A percentile compares a stretch with the other conserved stretches of the same genome.
These are phyloP conservation scores for Drosophila lowei DNA, from an alignment of 1,140 invertebrate genomes.

Conservation along the genomic window DNA sequence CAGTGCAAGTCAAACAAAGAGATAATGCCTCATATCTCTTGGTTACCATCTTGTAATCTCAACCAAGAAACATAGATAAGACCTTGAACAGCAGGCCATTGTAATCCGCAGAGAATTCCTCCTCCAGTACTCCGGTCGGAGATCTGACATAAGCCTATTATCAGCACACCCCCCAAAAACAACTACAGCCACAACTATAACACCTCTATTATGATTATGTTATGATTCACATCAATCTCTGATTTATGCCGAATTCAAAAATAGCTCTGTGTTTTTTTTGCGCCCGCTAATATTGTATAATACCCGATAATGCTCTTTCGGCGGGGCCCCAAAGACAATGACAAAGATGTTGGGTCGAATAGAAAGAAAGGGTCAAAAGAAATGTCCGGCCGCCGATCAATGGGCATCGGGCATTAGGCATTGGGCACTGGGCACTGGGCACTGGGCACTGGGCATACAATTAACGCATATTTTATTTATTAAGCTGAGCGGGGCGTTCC, in stretches of 20 bases:
- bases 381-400: slow-evolving; percentile 38
- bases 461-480: slow-evolving; percentile 71
- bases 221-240: slow-evolving; percentile 18
- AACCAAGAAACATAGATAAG: slow-evolving; percentile 24
- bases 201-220: slow-evolving; percentile 33
- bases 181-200: slow-evolving; percentile 13
- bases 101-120: slow-evolving; percentile 36
- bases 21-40: slow-evolving; percentile 13
- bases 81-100: slow-evolving; percentile 17
- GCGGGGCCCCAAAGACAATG: slow-evolving; percentile 40
- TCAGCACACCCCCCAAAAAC: not conserved
- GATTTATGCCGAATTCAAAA: slow-evolving; percentile 18
- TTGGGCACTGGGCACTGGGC: no score
- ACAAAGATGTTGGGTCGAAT: slow-evolving; percentile 34
- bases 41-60: slow-evolving; percentile 34
- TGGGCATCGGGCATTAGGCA: no score
- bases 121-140: no score
- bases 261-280: slow-evolving; percentile 29
- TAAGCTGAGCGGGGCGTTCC: slow-evolving; percentile 55
- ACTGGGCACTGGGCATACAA: slow-evolving; percentile 56
- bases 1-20: not conserved
- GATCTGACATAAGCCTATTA: slow-evolving; percentile 38
- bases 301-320: slow-evolving; percentile 43
- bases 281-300: slow-evolving; percentile 53
- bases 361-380: slow-evolving; percentile 57